A percentile compares a stretch with the other conserved stretches of the same genome.
These are phyloP conservation scores for Cryptotis parvus DNA, from an alignment of 2,113 vertebrate genomes.

Conservation along the genomic window DNA sequence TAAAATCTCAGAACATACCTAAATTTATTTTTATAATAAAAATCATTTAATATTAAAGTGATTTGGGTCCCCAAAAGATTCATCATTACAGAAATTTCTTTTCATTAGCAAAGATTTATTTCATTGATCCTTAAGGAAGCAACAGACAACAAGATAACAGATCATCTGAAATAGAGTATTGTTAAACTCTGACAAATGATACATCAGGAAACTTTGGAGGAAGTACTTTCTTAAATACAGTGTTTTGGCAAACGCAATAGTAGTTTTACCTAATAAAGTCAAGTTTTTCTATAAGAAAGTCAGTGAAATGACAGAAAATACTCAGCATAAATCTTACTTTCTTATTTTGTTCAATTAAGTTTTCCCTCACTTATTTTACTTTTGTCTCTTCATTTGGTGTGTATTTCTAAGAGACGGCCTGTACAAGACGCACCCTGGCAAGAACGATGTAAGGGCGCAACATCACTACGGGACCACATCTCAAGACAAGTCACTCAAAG, in stretches of 20 bases:
- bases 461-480: neutral
- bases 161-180: slow-evolving; percentile 18
- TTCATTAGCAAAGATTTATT: slow-evolving; percentile 1
- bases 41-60: too few species aligned
- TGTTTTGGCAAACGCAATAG: neutral
- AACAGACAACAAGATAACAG: neutral
- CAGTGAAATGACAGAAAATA: neutral
- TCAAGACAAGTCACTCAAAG: neutral
- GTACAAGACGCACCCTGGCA: neutral
- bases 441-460: neutral
- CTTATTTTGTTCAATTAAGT: neutral
- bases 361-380: neutral
- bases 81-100: neutral
- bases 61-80: too few species aligned
- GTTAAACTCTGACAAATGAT: neutral
- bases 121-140: neutral
- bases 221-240: neutral
- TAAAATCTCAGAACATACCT: too few species aligned
- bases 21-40: too few species aligned
- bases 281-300: neutral
- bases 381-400: neutral
- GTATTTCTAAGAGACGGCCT: neutral
- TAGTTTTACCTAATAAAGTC: neutral
- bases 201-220: neutral
- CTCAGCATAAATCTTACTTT: neutral